phyloP scores from a whole-genome alignment of 1,140 invertebrate genomes.

The Sitodiplosis mosellana region DNA sequence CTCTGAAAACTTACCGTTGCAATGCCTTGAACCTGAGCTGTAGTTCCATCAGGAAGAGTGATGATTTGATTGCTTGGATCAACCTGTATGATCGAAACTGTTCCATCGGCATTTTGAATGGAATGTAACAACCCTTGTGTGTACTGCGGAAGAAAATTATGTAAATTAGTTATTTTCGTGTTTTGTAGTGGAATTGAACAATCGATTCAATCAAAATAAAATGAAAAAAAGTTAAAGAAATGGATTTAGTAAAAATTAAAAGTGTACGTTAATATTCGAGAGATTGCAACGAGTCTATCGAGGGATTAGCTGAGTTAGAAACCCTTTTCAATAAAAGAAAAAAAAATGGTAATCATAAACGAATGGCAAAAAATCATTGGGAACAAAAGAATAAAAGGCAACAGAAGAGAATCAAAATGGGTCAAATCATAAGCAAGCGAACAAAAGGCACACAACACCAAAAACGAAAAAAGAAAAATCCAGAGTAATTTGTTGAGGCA shows the following conservation, averaged over 20 bases:
- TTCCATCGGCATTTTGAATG: constrained; percentile 90
- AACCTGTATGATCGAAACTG: constrained; percentile 89
- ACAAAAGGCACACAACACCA: neutral
- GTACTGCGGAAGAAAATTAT: constrained; percentile 37
- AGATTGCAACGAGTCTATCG: too few species aligned
- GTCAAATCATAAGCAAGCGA: too few species aligned
- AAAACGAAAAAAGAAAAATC: constrained; percentile 6
- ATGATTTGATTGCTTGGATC: constrained; percentile 89
- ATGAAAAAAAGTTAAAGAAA: constrained; percentile 7
- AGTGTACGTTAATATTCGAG: neutral
- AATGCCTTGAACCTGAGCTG: constrained; percentile 80
- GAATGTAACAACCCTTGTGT: constrained; percentile 85
- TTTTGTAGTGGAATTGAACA: too few species aligned
- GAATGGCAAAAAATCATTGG: neutral
- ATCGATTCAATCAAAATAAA: too few species aligned
- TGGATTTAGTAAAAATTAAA: neutral
- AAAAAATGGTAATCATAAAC: too few species aligned
- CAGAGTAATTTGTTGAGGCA: constrained; percentile 6
- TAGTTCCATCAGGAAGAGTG: constrained; percentile 86
- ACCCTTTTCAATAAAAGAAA: too few species aligned
- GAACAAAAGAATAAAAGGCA: too few species aligned
- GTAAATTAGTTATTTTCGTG: neutral
- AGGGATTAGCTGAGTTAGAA: too few species aligned
- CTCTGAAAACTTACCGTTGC: constrained; percentile 52
- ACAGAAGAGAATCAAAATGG: too few species aligned